Percentiles rank a stretch among this genome's conserved stretches.
Evolutionary conservation across 1,140 invertebrate genomes (phyloP).

Genomic region (Nasonia longicornis): DNA sequence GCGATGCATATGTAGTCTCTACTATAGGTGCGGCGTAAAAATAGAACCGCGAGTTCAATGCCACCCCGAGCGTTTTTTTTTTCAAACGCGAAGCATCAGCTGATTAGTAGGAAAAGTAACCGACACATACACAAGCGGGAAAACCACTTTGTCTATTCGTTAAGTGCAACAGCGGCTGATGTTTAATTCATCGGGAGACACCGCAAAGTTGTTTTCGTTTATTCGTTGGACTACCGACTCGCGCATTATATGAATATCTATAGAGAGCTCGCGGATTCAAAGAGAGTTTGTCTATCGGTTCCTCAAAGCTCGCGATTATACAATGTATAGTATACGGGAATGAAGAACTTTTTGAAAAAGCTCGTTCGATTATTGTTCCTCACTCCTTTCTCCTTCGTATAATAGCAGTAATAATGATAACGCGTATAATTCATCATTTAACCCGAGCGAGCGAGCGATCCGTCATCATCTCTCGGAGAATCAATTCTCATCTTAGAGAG

Average conservation of each 20-base stretch:
- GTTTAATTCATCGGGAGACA: constrained; percentile 33
- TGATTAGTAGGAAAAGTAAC: not conserved
- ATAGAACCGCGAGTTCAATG: not conserved
- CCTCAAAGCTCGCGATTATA: not conserved
- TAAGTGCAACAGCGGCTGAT: constrained; percentile 21
- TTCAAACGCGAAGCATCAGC: not conserved
- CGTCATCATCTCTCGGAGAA: not conserved
- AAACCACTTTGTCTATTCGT: constrained; percentile 27
- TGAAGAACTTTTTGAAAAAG: not conserved
- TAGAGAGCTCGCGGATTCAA: constrained; percentile 21
- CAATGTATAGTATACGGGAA: not conserved
- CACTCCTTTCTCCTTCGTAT: not conserved
- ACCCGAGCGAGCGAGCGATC: not conserved
- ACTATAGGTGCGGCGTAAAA: not conserved
- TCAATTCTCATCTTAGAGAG: too few species aligned
- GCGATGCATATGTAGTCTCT: too few species aligned
- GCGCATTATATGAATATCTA: constrained; percentile 40
- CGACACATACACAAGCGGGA: not conserved
- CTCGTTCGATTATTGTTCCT: not conserved
- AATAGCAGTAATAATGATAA: too few species aligned
- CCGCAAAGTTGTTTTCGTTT: not conserved
- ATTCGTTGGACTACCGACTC: not conserved
- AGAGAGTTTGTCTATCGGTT: not conserved
- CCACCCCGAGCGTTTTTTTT: not conserved
- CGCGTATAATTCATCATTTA: too few species aligned